Evolutionary conservation across 2,888 invertebrate genomes (phyloP).

Genomic region (Steinernema hermaphroditum): DNA sequence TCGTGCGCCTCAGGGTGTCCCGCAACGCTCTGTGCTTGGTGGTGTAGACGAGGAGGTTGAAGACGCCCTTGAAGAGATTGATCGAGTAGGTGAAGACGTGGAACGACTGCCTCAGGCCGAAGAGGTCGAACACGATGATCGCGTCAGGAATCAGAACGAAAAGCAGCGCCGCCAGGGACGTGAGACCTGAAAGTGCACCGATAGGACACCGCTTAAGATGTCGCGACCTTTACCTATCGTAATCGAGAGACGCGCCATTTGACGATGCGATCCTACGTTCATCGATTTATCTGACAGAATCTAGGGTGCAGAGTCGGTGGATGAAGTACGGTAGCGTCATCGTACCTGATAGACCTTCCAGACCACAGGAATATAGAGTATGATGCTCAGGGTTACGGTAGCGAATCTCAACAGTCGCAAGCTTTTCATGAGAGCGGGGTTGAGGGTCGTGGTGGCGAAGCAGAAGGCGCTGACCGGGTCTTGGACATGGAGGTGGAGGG

Average conservation of each 20-base stretch:
- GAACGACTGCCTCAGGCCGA: conserved; percentile 7
- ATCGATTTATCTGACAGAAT: not conserved
- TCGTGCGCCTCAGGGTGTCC: not conserved
- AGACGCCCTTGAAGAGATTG: conserved; percentile 6
- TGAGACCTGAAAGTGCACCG: not conserved
- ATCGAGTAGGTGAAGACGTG: conserved; percentile 11
- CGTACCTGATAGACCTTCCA: not conserved
- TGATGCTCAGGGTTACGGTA: conserved; percentile 7
- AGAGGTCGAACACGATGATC: conserved; percentile 13
- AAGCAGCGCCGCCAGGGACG: not conserved
- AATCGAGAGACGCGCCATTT: not conserved
- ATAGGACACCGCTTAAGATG: too few species aligned
- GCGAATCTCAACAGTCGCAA: not conserved
- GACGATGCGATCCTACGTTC: not conserved
- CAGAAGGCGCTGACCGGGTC: not conserved
- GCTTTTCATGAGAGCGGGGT: not conserved
- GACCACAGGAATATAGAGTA: not conserved
- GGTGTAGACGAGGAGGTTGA: conserved; percentile 10
- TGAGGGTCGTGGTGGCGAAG: conserved; percentile 3
- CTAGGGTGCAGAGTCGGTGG: not conserved
- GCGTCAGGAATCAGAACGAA: conserved; percentile 2
- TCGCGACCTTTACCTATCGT: conserved; percentile 18
- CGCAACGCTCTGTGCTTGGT: not conserved
- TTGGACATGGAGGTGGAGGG: not conserved
- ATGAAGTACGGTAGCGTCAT: not conserved